Evolutionary conservation across 2,888 invertebrate genomes (phyloP).

Genomic region (Rambutsinella grinnellia): DNA sequence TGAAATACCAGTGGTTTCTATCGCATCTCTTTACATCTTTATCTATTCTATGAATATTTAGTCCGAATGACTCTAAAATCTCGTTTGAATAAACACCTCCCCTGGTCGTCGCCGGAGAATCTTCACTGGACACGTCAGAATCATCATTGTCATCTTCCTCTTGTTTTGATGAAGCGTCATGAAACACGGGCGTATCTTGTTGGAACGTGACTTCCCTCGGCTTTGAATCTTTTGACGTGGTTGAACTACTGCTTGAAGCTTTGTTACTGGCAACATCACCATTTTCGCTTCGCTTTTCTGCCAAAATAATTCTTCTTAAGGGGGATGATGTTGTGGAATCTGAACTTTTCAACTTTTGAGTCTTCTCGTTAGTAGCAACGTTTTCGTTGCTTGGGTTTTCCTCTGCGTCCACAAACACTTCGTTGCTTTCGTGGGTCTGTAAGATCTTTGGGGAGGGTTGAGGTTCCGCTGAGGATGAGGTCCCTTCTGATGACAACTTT

Average conservation of each 20-base stretch:
- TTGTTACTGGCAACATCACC: conserved; percentile 38
- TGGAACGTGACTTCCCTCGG: conserved; percentile 48
- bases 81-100: conserved; percentile 78
- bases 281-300: conserved; percentile 34
- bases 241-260: conserved; percentile 23
- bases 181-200: conserved; percentile 43
- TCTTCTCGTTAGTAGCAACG: conserved; percentile 2
- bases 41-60: conserved; percentile 94
- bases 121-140: conserved; percentile 62
- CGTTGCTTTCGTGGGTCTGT: conserved; percentile 69
- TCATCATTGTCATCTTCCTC: conserved; percentile 67
- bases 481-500: conserved; percentile 84
- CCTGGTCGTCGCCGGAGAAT: conserved; percentile 55
- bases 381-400: conserved; percentile 31
- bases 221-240: conserved; percentile 14
- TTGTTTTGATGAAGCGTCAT: conserved; percentile 64
- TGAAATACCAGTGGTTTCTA: conserved; percentile 93
- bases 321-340: conserved; percentile 33
- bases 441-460: conserved; percentile 55
- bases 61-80: conserved; percentile 84
- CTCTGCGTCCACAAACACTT: conserved; percentile 72
- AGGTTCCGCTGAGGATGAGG: conserved; percentile 68
- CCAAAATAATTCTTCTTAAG: conserved; percentile 15
- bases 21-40: conserved; percentile 97
- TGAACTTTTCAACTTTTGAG: conserved; percentile 29